Conservation (phyloP, 1,140 invertebrate species). For the Parapsyche elsis region DNA sequence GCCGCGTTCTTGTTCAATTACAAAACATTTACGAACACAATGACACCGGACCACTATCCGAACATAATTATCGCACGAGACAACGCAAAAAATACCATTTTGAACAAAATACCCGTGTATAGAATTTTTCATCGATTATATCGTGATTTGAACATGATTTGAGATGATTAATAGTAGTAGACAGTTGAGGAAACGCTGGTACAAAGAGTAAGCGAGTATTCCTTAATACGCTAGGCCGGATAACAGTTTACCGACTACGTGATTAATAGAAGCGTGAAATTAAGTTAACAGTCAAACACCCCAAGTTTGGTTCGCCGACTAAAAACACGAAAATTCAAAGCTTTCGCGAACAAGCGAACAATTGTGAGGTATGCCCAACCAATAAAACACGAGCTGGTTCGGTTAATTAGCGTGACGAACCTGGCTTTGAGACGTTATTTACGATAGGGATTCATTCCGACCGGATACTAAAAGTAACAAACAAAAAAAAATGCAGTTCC, state of each 20-base stretch:
- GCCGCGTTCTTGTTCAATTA: conserved; percentile 24
- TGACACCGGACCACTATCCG: not conserved
- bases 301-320: not conserved
- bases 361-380: not conserved
- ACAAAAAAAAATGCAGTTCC: not conserved
- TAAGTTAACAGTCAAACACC: conserved; percentile 14
- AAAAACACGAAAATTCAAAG: too few relatives aligned
- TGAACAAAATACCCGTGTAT: too few relatives aligned
- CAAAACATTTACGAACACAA: not conserved
- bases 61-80: not conserved
- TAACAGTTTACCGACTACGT: not conserved
- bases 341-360: too few relatives aligned
- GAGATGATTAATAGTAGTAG: not conserved
- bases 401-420: conserved; percentile 45
- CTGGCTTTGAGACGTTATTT: conserved; percentile 35
- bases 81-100: too few relatives aligned
- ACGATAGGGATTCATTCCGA: conserved; percentile 12
- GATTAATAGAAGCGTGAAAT: conserved; percentile 32
- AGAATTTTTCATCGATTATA: too few relatives aligned
- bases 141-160: too few relatives aligned
- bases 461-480: conserved; percentile 32
- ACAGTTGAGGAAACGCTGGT: not conserved
- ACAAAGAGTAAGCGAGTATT: not conserved
- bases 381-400: conserved; percentile 37
- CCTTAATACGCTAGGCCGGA: not conserved